A percentile compares a stretch with the other conserved stretches of the same genome.
Evolutionary conservation across 2,888 invertebrate genomes (phyloP).

Genomic region (Saturnia japonica): DNA sequence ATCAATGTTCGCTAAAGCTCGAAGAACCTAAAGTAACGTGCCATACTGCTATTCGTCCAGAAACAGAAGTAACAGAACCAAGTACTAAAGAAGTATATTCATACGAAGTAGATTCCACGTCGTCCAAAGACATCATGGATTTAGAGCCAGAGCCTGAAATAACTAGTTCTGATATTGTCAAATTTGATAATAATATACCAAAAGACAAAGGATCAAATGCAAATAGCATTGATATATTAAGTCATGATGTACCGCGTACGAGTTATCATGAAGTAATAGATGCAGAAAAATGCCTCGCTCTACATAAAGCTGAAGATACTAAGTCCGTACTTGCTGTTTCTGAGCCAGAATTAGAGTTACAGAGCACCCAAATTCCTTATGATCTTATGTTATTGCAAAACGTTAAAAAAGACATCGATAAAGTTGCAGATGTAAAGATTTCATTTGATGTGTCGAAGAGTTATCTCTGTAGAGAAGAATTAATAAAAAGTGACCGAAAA

Average conservation of each 20-base stretch:
- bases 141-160: constrained; percentile 24
- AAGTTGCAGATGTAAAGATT: not conserved
- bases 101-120: not conserved
- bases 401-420: not conserved
- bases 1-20: not conserved
- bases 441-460: not conserved
- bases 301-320: constrained; percentile 15
- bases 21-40: not conserved
- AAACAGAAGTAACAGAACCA: not conserved
- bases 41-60: not conserved
- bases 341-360: not conserved
- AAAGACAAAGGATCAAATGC: not conserved
- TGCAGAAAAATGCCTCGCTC: constrained; percentile 48
- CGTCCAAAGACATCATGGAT: not conserved
- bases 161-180: not conserved
- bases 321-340: not conserved
- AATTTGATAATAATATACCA: not conserved
- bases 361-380: not conserved
- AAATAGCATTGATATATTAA: constrained; percentile 25
- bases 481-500: not conserved
- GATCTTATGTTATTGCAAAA: not conserved
- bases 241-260: constrained; percentile 42
- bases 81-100: not conserved
- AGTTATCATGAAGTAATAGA: constrained; percentile 53
- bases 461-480: not conserved